Base-by-base conservation (phyloP, 1,140 invertebrate genomes). In the Ceratosolen fusciceps region DNA sequence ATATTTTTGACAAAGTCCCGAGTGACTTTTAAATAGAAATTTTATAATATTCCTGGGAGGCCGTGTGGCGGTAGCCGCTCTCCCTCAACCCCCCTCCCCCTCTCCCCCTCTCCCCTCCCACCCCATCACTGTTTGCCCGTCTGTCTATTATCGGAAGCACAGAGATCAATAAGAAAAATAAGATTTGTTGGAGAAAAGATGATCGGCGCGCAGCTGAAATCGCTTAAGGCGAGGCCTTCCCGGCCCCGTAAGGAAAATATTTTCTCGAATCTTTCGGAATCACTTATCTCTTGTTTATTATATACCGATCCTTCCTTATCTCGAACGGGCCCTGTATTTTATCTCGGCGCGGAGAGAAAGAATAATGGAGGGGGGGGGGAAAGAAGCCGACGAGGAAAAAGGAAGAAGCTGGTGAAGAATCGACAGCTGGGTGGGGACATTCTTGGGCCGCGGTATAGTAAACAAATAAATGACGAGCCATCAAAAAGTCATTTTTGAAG, bases 91-190 rank as follows among this genome's bases (percentile, higher is more conserved):
- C n/a, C n/a, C n/a, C n/a, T n/a, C n/a, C n/a, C n/a, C n/a, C n/a
- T n/a, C n/a, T n/a, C n/a, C n/a, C n/a, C n/a, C n/a, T n/a, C n/a
- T n/a, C n/a, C n/a, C n/a, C n/a, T n/a, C n/a, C n/a, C n/a, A n/a
- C n/a, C n/a, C n/a, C n/a, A n/a, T n/a, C n/a, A n/a, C n/a, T n/a
- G n/a, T n/a, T n/a, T n/a, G n/a, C n/a, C n/a, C n/a, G n/a, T n/a
- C n/a, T n/a, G n/a, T n/a, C n/a, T n/a, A 37, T 56, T 26, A n/a
- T 72, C 12, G 16, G 49, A 52, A 67, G 14, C 43, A 9, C 58
- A 19, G 9, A 43, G 74, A 75, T 75, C 74, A 75, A 75, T 75
- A 67, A 67, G 37, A 75, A 75, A 74, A 75, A 75, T 67, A 75
- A 75, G 34, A 74, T 74, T 43, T 74, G 31, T 31, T n/a, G 37